A percentile compares a stretch with the other conserved stretches of the same genome.
phyloP scores from a whole-genome alignment of 2,888 invertebrate genomes.

The Mylabris sibirica region DNA sequence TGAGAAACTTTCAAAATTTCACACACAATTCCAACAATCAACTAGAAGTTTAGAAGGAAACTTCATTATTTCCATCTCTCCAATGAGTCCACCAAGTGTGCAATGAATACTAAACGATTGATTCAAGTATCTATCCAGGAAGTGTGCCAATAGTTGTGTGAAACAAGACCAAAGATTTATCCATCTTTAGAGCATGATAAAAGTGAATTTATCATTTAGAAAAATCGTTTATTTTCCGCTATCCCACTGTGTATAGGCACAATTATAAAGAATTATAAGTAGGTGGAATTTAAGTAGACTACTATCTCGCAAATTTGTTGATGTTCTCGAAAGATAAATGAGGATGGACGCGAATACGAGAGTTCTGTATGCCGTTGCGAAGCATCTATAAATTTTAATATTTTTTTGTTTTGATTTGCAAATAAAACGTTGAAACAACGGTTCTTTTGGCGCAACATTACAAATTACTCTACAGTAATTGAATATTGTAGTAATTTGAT shows the following conservation, averaged over 20 bases:
- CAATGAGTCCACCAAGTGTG: background rate
- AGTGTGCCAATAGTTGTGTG: background rate
- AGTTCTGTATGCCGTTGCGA: background rate
- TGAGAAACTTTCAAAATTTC: background rate
- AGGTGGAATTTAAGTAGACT: background rate
- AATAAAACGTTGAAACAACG: background rate
- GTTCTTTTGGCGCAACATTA: background rate
- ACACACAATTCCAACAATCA: background rate
- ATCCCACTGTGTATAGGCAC: too few relatives aligned
- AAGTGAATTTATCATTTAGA: background rate
- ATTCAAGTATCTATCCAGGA: background rate
- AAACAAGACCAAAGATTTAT: background rate
- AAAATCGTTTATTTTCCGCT: too few relatives aligned
- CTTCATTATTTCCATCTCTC: background rate
- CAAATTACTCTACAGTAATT: background rate
- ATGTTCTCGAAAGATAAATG: background rate
- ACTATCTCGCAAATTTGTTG: background rate
- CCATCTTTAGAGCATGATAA: background rate
- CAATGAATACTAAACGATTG: background rate
- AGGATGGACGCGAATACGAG: background rate
- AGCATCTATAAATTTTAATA: background rate
- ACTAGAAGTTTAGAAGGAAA: background rate
- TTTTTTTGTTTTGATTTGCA: background rate
- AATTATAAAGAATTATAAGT: background rate
- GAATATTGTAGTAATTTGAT: background rate